These are phyloP conservation scores for Rhopalosiphum nymphaeae DNA, from an alignment of 2,888 invertebrate species.

Conservation along the genomic window DNA sequence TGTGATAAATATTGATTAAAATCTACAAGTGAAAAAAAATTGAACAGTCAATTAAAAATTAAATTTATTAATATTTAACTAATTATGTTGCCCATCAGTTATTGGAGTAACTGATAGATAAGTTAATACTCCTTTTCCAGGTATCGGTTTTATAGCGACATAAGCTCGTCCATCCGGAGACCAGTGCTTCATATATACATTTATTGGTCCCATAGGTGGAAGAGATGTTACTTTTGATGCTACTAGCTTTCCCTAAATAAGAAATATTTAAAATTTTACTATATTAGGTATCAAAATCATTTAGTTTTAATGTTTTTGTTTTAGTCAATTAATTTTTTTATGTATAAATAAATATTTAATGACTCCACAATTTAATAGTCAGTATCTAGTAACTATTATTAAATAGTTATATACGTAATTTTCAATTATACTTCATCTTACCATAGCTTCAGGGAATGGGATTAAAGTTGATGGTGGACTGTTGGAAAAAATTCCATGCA, in stretches of 20 bases:
- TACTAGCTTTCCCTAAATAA: conserved; percentile 67
- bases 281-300: background rate
- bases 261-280: background rate
- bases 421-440: conserved; percentile 68
- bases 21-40: background rate
- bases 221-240: conserved; percentile 70
- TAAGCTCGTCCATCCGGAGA: conserved; percentile 74
- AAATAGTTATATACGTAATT: background rate
- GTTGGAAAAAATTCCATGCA: conserved; percentile 73
- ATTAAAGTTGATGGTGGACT: conserved; percentile 71
- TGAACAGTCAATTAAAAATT: background rate
- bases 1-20: background rate
- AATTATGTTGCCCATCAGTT: conserved; percentile 14
- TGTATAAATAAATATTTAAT: background rate
- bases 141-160: conserved; percentile 73
- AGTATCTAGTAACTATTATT: background rate
- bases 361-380: background rate
- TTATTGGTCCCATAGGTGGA: conserved; percentile 73
- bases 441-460: conserved; percentile 72
- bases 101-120: conserved; percentile 74
- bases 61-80: conserved; percentile 7
- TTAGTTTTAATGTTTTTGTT: background rate
- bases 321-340: background rate
- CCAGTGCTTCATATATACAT: conserved; percentile 72
- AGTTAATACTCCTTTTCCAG: conserved; percentile 73